phyloP scores from a whole-genome alignment of 23 tunicate genomes.

The Halocynthia aurantium region DNA sequence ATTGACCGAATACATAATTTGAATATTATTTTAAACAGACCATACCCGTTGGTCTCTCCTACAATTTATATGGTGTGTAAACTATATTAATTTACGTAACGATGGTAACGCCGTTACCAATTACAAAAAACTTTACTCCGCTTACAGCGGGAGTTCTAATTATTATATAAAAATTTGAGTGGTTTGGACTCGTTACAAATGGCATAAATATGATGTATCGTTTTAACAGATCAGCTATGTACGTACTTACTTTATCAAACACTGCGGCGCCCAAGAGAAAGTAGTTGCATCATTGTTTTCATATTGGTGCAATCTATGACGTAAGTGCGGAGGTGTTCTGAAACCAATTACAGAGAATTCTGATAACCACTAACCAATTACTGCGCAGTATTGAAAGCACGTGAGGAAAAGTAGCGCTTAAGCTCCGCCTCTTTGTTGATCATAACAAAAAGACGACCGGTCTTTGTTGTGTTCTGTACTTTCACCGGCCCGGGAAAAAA shows the following conservation, averaged over 20 bases:
- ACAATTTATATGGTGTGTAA: too few species aligned
- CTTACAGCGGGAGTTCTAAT: too few species aligned
- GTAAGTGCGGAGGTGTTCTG: background rate
- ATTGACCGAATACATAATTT: too few species aligned
- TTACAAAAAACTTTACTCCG: too few species aligned
- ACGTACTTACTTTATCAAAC: background rate
- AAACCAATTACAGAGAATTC: conserved; percentile 17
- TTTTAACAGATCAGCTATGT: too few species aligned
- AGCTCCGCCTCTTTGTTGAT: conserved; percentile 34
- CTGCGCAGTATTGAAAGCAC: background rate
- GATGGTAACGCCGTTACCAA: too few species aligned
- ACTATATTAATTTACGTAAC: too few species aligned
- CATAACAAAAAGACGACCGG: conserved; percentile 26
- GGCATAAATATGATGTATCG: too few species aligned
- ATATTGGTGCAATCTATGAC: conserved; percentile 25
- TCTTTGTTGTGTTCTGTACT: conserved; percentile 16
- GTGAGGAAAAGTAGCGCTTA: conserved; percentile 15
- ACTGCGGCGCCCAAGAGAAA: conserved; percentile 7
- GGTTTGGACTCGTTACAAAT: too few species aligned
- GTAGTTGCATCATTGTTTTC: conserved; percentile 25
- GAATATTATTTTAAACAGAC: too few species aligned
- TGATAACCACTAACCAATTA: background rate
- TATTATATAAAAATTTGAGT: too few species aligned
- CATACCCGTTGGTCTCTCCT: too few species aligned
- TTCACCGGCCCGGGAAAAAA: conserved; percentile 20